Base-by-base conservation (phyloP, 2,888 invertebrate genomes). In the Bombylius major region DNA sequence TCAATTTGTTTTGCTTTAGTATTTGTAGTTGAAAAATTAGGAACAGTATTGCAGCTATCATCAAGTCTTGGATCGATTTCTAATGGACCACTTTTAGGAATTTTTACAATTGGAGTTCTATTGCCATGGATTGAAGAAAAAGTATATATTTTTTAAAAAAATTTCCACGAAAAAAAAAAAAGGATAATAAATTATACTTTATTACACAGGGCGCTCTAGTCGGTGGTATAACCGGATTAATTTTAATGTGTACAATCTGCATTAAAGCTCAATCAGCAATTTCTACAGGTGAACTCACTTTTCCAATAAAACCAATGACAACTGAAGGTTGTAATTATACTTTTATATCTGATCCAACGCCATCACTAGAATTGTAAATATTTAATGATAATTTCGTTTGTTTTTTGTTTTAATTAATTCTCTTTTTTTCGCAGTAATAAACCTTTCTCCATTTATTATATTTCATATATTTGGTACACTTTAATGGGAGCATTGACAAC, bases 381-480 rank as follows among this genome's bases (percentile, higher is more conserved):
- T 42, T 42, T 14, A 52, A 13, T 13, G 23, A 23, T 2, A 23
- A 23, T 12, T 39, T 51, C 11, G 7, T 47, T n/a, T 5, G n/a
- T 13, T 50, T 8, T 48, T 31, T 46, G 8, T 23, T 23, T 23
- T 32, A 12, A 32, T 32, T 42, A 32, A 42, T 13, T 11, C 69
- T 4, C 71, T 72, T 54, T 59, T 68, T 8, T 63, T 68, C 47
- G 66, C 11, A 56, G 56, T 14, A 56, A 59, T 13, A 34, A 53
- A 31, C 64, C 68, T 4, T 75, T 75, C 39, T 65, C 67, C 55
- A 69, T 88, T 33, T 83, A 86, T 60, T 83, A 85, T 48, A 78
- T 89, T 9, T 88, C 88, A 1, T 89, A 88, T 71, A 77, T 89
- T 67, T 89, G 86, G 84, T 88, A 88, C 64, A 87, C 87, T 0